Evolutionary conservation across 2,797 vertebrate genomes (phyloP).

Genomic region (Rhinichthys osculus): DNA sequence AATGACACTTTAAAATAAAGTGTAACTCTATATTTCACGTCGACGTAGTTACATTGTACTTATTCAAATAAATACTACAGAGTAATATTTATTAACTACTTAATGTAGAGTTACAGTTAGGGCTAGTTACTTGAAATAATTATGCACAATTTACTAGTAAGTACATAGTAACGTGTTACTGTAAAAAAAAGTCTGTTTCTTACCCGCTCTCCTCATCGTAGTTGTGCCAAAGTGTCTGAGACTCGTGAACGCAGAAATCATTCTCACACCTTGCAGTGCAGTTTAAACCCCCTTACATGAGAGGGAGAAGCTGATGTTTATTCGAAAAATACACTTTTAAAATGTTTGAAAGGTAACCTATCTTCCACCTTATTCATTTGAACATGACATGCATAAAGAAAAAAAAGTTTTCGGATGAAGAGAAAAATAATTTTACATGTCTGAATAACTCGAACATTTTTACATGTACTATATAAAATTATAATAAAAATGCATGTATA

Average conservation of each 20-base stretch:
- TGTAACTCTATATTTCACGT: too few relatives aligned
- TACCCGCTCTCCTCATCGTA: constrained; percentile 73
- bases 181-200: not conserved
- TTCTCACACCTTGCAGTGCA: constrained; percentile 38
- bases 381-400: not conserved
- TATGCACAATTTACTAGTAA: too few relatives aligned
- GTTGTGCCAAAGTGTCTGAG: constrained; percentile 67
- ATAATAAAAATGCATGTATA: not conserved
- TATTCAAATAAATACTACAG: too few relatives aligned
- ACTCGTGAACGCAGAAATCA: constrained; percentile 71
- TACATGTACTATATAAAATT: not conserved
- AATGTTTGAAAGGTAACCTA: not conserved
- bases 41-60: too few relatives aligned
- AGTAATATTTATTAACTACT: too few relatives aligned
- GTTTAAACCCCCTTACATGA: not conserved
- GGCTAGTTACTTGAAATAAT: too few relatives aligned
- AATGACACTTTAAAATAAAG: too few relatives aligned
- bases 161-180: too few relatives aligned
- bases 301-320: not conserved
- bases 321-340: not conserved
- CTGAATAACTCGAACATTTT: not conserved
- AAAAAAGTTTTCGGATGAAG: not conserved
- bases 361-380: not conserved
- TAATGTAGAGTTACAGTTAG: too few relatives aligned
- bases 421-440: not conserved